Evolutionary conservation across 2,888 invertebrate genomes (phyloP).

Genomic region (Platycheirus rosarum): DNA sequence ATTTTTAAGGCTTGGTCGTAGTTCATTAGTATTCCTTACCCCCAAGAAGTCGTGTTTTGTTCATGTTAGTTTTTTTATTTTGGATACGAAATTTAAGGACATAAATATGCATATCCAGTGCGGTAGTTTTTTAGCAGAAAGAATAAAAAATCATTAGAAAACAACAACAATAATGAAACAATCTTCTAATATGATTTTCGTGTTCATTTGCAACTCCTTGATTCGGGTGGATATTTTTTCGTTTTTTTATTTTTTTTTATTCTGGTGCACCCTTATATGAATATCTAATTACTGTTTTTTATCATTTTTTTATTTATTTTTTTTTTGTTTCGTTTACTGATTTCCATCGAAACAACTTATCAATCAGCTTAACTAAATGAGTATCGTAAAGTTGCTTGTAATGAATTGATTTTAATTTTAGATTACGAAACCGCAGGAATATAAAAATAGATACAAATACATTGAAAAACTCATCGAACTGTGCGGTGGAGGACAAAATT

Average conservation of each 20-base stretch:
- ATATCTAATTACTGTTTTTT: constrained; percentile 69
- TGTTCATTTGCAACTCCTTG: constrained; percentile 63
- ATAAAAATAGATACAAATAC: constrained; percentile 23
- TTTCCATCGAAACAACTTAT: constrained; percentile 68
- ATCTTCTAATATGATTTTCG: constrained; percentile 50
- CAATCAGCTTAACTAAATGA: constrained; percentile 72
- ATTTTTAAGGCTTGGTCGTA: no score
- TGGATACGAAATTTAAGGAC: constrained; percentile 65
- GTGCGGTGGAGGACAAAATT: constrained; percentile 22
- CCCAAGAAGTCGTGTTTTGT: constrained; percentile 17
- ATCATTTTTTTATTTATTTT: constrained; percentile 31
- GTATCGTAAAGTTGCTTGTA: constrained; percentile 68
- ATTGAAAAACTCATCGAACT: constrained; percentile 45
- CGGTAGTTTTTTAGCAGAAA: constrained; percentile 34
- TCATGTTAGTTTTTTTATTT: constrained; percentile 30
- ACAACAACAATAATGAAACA: constrained; percentile 29
- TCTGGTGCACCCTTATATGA: constrained; percentile 58
- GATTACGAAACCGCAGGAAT: constrained; percentile 68
- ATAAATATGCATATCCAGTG: constrained; percentile 68
- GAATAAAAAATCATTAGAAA: constrained; percentile 26
- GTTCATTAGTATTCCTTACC: no score
- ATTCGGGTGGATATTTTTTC: constrained; percentile 20
- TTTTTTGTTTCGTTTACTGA: constrained; percentile 39
- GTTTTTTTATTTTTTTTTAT: neutral
- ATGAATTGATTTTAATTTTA: constrained; percentile 74